Evolutionary conservation across 2,888 invertebrate genomes (phyloP).

Genomic region (Lochmaea capreae): DNA sequence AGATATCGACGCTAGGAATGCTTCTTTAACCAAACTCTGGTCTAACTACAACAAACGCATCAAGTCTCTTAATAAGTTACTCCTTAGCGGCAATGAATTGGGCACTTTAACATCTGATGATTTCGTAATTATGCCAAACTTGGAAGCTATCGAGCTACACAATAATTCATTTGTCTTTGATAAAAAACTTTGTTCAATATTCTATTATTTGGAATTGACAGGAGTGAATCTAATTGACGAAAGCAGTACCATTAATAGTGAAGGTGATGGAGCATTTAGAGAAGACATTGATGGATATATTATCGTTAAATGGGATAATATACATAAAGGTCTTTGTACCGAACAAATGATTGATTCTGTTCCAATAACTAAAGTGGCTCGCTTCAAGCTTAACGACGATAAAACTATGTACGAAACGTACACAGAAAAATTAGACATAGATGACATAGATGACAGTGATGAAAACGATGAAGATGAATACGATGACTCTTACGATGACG

Average conservation of each 20-base stretch:
- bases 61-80: constrained; percentile 64
- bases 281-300: constrained; percentile 49
- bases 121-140: constrained; percentile 70
- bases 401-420: constrained; percentile 29
- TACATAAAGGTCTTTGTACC: constrained; percentile 46
- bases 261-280: constrained; percentile 46
- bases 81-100: constrained; percentile 72
- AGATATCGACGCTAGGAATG: constrained; percentile 78
- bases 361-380: not conserved
- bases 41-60: constrained; percentile 59
- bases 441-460: constrained; percentile 43
- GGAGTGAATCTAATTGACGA: constrained; percentile 69
- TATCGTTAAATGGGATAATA: constrained; percentile 45
- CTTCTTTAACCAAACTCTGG: constrained; percentile 76
- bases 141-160: constrained; percentile 72
- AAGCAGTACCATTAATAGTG: constrained; percentile 43
- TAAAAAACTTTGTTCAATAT: constrained; percentile 74
- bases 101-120: constrained; percentile 71
- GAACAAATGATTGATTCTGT: constrained; percentile 29
- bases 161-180: constrained; percentile 78
- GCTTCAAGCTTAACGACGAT: not conserved
- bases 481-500: constrained; percentile 61
- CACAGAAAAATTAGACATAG: constrained; percentile 27
- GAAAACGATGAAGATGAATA: constrained; percentile 59
- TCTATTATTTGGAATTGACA: constrained; percentile 73